Evolutionary conservation across 2,113 vertebrate species (phyloP).

Genomic region (Cyanoramphus novaezelandiae): DNA sequence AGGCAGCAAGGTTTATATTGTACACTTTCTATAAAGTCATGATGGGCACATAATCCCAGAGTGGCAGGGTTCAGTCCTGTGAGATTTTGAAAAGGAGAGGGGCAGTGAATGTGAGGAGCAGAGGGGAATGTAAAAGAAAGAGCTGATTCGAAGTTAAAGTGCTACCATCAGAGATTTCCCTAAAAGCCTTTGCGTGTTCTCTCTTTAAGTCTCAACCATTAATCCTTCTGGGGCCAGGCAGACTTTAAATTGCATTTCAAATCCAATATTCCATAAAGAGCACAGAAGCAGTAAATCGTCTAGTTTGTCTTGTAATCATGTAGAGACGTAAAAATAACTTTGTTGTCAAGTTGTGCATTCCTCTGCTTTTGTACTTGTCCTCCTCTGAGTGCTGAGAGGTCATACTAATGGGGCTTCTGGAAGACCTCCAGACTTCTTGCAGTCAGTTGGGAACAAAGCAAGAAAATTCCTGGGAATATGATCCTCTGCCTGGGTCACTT

Average conservation of each 20-base stretch:
- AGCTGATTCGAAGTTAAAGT: not conserved
- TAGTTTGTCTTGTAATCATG: conserved; percentile 25
- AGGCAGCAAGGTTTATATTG: not conserved
- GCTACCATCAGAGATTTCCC: not conserved
- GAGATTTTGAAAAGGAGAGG: not conserved
- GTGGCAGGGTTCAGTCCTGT: not conserved
- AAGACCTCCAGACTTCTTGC: conserved; percentile 1
- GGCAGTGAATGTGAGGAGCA: not conserved
- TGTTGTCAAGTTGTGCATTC: not conserved
- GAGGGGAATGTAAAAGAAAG: not conserved
- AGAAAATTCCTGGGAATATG: not conserved
- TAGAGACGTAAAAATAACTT: conserved; percentile 22
- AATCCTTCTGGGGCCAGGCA: not conserved
- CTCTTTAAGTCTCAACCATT: not conserved
- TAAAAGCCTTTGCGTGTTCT: not conserved
- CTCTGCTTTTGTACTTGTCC: not conserved
- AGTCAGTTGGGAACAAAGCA: not conserved
- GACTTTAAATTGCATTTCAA: not conserved
- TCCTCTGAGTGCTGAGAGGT: not conserved
- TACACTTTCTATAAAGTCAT: not conserved
- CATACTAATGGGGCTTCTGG: conserved; percentile 33
- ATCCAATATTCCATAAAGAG: conserved; percentile 14
- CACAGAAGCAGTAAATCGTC: not conserved
- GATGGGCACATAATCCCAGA: not conserved
- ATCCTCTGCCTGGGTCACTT: not conserved